These are phyloP conservation scores for Grantiella picta DNA, from an alignment of 2,113 vertebrate species.

Conservation along the genomic window DNA sequence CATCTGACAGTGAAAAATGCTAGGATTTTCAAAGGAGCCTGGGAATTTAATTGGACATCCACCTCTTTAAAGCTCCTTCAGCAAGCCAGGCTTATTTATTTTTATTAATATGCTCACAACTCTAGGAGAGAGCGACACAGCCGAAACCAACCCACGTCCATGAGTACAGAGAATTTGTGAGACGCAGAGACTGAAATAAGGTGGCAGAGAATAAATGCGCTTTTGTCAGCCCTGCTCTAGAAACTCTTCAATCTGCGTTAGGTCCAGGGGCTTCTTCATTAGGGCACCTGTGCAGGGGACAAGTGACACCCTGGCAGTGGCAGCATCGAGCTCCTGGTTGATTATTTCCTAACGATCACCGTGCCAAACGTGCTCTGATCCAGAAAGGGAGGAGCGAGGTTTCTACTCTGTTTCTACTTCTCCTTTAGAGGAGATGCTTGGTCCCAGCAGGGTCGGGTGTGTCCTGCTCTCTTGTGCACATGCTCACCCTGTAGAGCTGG, in stretches of 20 bases:
- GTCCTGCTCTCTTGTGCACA: neutral
- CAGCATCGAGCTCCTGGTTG: fast-evolving
- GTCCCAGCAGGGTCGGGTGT: fast-evolving
- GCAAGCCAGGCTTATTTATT: slow-evolving; percentile 26
- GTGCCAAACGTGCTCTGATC: fast-evolving
- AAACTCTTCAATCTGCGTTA: neutral
- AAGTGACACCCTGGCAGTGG: neutral
- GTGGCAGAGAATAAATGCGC: neutral
- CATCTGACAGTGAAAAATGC: slow-evolving; percentile 54
- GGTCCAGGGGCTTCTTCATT: neutral
- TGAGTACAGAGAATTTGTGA: neutral
- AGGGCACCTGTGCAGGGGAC: neutral
- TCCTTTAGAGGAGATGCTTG: neutral
- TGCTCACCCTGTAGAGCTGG: neutral
- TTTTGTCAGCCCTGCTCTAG: neutral
- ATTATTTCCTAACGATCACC: neutral
- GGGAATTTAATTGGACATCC: slow-evolving; percentile 37
- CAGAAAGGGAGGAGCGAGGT: neutral
- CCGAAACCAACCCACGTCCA: fast-evolving
- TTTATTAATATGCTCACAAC: neutral
- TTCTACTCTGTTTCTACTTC: fast-evolving
- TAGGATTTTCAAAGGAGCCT: slow-evolving; percentile 14
- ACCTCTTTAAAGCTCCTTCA: slow-evolving; percentile 23
- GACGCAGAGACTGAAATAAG: neutral
- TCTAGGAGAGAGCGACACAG: neutral